Conservation (phyloP, 1,140 invertebrate genomes). For the Bacillus rossius region DNA sequence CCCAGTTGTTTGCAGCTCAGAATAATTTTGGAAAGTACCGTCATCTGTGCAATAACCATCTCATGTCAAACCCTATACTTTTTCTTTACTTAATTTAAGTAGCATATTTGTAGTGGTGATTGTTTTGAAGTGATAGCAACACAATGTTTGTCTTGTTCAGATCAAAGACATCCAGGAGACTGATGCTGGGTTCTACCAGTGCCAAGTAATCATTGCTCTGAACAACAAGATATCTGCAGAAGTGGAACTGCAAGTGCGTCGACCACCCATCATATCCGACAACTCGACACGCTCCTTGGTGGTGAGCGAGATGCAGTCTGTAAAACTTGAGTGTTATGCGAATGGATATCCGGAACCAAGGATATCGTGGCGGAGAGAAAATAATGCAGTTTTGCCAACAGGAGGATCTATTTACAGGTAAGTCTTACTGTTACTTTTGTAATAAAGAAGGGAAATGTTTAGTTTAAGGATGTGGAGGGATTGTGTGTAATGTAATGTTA, state of each 20-base stretch:
- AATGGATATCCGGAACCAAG: slow-evolving; percentile 74
- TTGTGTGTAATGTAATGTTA: too few species aligned
- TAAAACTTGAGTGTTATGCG: slow-evolving; percentile 83
- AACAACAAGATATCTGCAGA: slow-evolving; percentile 74
- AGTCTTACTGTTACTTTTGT: not conserved
- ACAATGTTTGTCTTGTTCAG: slow-evolving; percentile 47
- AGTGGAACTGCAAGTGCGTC: slow-evolving; percentile 74
- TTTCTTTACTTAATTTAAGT: too few species aligned
- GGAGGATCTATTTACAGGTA: slow-evolving; percentile 71
- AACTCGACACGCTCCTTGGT: slow-evolving; percentile 86
- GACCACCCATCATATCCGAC: slow-evolving; percentile 87
- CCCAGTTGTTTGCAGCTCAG: too few species aligned
- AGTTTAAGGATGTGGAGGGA: too few species aligned
- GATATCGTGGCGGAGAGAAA: slow-evolving; percentile 88
- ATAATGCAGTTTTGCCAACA: slow-evolving; percentile 87
- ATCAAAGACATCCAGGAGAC: slow-evolving; percentile 95
- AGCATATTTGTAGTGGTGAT: too few species aligned
- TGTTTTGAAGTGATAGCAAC: too few species aligned
- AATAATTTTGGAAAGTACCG: too few species aligned
- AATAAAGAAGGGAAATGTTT: too few species aligned
- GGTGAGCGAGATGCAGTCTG: slow-evolving; percentile 70
- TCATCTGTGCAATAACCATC: too few species aligned
- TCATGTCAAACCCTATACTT: too few species aligned
- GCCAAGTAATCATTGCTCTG: slow-evolving; percentile 75
- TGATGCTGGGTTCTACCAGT: slow-evolving; percentile 83